Conservation (phyloP, 2,888 invertebrate genomes). For the Drosophila atripex region DNA sequence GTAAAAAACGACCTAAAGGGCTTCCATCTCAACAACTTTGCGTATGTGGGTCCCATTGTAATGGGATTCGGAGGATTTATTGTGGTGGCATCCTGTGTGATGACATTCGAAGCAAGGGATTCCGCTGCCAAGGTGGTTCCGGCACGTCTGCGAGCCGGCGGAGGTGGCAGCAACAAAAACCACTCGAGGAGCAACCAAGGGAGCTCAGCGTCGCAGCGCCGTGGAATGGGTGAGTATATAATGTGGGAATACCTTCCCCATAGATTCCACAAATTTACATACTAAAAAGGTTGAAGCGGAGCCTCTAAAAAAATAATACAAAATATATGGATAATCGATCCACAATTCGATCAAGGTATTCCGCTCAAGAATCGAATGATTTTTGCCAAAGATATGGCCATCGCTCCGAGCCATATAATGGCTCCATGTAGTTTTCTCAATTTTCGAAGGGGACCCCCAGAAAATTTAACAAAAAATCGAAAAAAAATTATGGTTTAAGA, state of each 20-base stretch:
- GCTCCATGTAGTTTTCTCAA: too few species aligned
- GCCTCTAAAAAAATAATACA: too few species aligned
- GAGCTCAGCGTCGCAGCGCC: conserved; percentile 81
- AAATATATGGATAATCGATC: too few species aligned
- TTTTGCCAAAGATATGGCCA: too few species aligned
- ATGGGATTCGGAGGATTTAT: conserved; percentile 99
- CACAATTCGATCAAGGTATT: too few species aligned
- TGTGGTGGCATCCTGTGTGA: conserved; percentile 98
- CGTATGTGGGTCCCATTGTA: conserved; percentile 98
- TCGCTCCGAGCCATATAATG: too few species aligned
- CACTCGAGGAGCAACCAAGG: conserved; percentile 81
- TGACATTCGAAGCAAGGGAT: conserved; percentile 99
- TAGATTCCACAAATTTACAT: not conserved
- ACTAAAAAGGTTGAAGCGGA: not conserved
- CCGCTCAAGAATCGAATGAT: too few species aligned
- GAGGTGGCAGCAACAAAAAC: conserved; percentile 79
- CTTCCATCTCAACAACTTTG: conserved; percentile 94
- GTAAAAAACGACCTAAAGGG: conserved; percentile 93
- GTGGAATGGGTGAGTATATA: conserved; percentile 79
- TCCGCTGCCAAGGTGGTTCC: conserved; percentile 96
- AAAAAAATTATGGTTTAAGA: too few species aligned
- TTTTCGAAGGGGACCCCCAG: too few species aligned
- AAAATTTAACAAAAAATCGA: too few species aligned
- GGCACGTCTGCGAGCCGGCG: conserved; percentile 86
- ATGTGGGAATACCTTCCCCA: too few species aligned